Base-by-base conservation (phyloP, 2,797 vertebrate genomes). In the Coilia nasus region DNA sequence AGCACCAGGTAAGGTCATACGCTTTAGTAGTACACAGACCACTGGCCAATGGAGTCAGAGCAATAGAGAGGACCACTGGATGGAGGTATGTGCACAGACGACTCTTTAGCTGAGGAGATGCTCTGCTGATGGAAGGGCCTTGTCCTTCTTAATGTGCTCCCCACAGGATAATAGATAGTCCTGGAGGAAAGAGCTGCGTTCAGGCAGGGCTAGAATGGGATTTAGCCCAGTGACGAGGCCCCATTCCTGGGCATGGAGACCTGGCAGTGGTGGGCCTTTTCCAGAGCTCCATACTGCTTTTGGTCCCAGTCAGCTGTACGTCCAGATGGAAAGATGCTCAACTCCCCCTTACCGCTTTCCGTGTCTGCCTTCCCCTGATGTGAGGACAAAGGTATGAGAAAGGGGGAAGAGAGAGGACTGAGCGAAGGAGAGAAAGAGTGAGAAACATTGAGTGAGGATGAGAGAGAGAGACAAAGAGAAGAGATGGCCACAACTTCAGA, bases 251-350 rank as follows among this genome's bases (percentile, higher is more conserved):
- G 81, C 46, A 44, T 81, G 71, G 25, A 78, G 46, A 81, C 82
- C 81, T 85, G 80, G 81, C 83, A 89, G 85, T 85, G 83, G 71
- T 44, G 71, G 59, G 85, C 84, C 83, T 78, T n/a, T n/a, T 85
- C 85, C 83, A 86, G 84, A 85, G 81, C 64, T 84, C 46, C 47
- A 80, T 64, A 50, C 82, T 78, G 50, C 62, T 28, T 86, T 88
- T 90, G 85, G 81, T 88, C 84, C 78, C 85, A 84, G 50, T 14
- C 82, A 81, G 83, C 83, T 71, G 64, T 83, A 60, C 50, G 56
- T 47, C 31, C 83, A 57, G 75, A 86, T 84, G 81, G 25, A 78
- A 80, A 64, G 50, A 60, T n/a, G 81, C 81, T 35, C 23, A 75
- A 75, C 14, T 35, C 5, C 64, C 28, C 15, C 67, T 17, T 14